Conservation (phyloP, 2,797 vertebrate species). For the Adrianichthys oophorus region DNA sequence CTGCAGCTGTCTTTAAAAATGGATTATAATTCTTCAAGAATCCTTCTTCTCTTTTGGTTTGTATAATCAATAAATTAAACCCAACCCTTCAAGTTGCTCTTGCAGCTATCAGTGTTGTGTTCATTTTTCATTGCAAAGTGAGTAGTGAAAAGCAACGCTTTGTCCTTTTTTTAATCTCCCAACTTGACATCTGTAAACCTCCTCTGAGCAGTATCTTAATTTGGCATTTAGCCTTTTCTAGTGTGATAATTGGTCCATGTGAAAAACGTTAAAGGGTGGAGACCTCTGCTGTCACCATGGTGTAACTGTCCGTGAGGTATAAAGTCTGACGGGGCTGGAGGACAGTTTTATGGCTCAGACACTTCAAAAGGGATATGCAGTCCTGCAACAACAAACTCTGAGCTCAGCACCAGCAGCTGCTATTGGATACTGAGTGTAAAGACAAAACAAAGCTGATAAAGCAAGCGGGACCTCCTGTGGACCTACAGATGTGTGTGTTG, state of each 20-base stretch:
- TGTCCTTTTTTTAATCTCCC: conserved; percentile 10
- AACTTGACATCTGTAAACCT: not conserved
- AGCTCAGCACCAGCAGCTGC: conserved; percentile 43
- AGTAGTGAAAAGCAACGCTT: not conserved
- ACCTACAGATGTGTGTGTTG: conserved; percentile 58
- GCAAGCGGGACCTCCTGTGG: conserved; percentile 60
- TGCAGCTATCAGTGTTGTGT: not conserved
- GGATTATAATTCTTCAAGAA: no score
- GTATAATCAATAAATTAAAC: no score
- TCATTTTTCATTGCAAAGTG: conserved; percentile 5
- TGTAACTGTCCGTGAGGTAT: conserved; percentile 10
- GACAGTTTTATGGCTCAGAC: conserved; percentile 25
- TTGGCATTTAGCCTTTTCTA: no score
- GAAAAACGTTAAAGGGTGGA: not conserved
- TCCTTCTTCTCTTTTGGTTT: no score
- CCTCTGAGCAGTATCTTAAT: not conserved
- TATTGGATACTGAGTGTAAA: conserved; percentile 62
- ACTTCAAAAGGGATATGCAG: conserved; percentile 63
- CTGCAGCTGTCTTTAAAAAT: no score
- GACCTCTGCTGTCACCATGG: conserved; percentile 11
- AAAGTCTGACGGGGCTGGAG: conserved; percentile 26
- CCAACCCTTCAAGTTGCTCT: not conserved
- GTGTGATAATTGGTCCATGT: not conserved
- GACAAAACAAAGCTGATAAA: conserved; percentile 73
- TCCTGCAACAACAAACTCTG: conserved; percentile 64